Percentiles rank a stretch among this genome's conserved stretches.
Evolutionary conservation across 2,888 invertebrate genomes (phyloP).

Genomic region (Ecliptopera silaceata): DNA sequence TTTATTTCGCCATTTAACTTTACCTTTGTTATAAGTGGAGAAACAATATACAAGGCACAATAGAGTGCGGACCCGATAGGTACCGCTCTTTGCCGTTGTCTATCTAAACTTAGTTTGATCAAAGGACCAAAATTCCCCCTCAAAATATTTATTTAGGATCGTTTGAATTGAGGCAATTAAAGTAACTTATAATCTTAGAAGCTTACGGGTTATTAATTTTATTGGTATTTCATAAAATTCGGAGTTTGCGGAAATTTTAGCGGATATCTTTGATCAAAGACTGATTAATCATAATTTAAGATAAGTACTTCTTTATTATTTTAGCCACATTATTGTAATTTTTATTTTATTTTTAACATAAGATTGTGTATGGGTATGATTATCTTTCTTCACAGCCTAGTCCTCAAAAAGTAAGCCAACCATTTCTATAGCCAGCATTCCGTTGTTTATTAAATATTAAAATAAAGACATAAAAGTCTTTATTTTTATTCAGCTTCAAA

Average conservation of each 20-base stretch:
- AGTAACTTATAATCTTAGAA: slow-evolving; percentile 15
- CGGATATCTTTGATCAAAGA: neutral
- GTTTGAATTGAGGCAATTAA: slow-evolving; percentile 23
- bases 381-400: too few species aligned
- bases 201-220: slow-evolving; percentile 21
- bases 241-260: neutral
- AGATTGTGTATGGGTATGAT: too few species aligned
- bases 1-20: slow-evolving; percentile 35
- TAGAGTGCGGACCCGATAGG: slow-evolving; percentile 20
- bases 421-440: too few species aligned
- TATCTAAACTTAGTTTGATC: slow-evolving; percentile 18
- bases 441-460: too few species aligned
- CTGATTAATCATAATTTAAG: too few species aligned
- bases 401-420: too few species aligned
- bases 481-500: too few species aligned
- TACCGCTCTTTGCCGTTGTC: slow-evolving; percentile 29
- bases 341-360: too few species aligned
- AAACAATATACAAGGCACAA: slow-evolving; percentile 8
- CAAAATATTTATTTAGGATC: slow-evolving; percentile 17
- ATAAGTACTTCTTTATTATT: too few species aligned
- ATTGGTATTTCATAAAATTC: slow-evolving; percentile 12
- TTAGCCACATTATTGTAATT: too few species aligned
- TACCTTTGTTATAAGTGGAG: slow-evolving; percentile 28
- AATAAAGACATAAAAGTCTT: too few species aligned
- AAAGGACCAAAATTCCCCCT: slow-evolving; percentile 18